phyloP scores from a whole-genome alignment of 2,888 invertebrate genomes.

The Harpagoxenus sublaevis region DNA sequence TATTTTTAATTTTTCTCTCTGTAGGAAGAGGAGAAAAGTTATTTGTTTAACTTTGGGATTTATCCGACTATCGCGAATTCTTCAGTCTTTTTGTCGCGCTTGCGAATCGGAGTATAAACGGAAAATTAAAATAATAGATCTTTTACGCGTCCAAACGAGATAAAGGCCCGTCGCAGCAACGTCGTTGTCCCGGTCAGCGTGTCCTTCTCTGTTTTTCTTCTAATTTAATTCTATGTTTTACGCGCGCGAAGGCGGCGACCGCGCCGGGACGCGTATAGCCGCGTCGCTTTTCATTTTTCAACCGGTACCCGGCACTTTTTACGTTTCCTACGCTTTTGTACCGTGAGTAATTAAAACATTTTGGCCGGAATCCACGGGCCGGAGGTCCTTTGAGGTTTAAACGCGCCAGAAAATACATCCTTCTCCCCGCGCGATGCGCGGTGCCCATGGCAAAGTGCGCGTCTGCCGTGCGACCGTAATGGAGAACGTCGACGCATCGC shows the following conservation, averaged over 20 bases:
- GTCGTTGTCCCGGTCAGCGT: slow-evolving; percentile 62
- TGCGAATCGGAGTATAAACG: neutral
- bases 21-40: neutral
- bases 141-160: slow-evolving; percentile 52
- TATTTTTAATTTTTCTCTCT: neutral
- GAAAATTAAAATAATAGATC: slow-evolving; percentile 40
- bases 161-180: slow-evolving; percentile 45
- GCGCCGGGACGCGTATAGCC: slow-evolving; percentile 9
- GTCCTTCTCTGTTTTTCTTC: slow-evolving; percentile 57
- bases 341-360: slow-evolving; percentile 82
- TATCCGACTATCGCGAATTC: neutral
- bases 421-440: slow-evolving; percentile 34
- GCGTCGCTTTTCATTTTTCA: slow-evolving; percentile 71
- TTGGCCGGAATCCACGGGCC: slow-evolving; percentile 71
- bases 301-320: slow-evolving; percentile 60
- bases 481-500: slow-evolving; percentile 38
- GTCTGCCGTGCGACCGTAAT: slow-evolving; percentile 40
- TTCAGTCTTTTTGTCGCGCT: neutral
- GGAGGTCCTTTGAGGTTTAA: slow-evolving; percentile 76
- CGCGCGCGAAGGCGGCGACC: slow-evolving; percentile 46
- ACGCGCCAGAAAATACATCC: slow-evolving; percentile 76
- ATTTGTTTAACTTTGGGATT: neutral
- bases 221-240: slow-evolving; percentile 75
- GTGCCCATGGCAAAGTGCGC: slow-evolving; percentile 50
- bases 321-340: slow-evolving; percentile 76